Base-by-base conservation (phyloP, 1,140 invertebrate species). In the Helicoverpa zea region DNA sequence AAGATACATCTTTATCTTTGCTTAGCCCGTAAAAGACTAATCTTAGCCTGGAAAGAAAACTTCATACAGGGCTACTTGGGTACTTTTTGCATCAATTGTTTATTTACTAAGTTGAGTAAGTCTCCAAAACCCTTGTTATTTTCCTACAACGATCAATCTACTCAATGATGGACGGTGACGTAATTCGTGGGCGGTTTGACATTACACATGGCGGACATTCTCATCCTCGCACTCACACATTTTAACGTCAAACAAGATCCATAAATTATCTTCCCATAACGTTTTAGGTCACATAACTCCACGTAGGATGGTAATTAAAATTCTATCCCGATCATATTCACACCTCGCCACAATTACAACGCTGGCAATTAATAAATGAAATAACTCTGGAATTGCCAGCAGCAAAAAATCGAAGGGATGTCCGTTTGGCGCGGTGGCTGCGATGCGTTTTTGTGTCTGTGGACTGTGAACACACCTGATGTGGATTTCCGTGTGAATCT, bases 241-340 rank as follows among this genome's bases (percentile, higher is more conserved):
- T 74, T 80, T 77, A 84, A 85, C 83, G 82, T 84, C 87, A 89
- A 74, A 74, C 14, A n/a, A 68, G 12, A 74, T 56, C 9, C 56
- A 72, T 58, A 79, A 80, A 80, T 73, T 74, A 74, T 74, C 88
- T 92, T 92, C 92, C 89, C 90, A 93, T 91, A 91, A 87, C 89
- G 88, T 91, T 91, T 92, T 91, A 90, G 92, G 90, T 92, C 91
- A 92, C 56, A 82, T 88, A 86, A 84, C 90, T 77, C 81, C 82
- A 89, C 90, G 91, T 92, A 87, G 88, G 89, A 87, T 91, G 88
- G 87, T 90, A 90, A 94, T 94, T 94, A 93, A 88, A 90, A 94
- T 94, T 91, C 91, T 90, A 82, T 88, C 89, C 89, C 91, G 86
- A 91, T 91, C 86, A 81, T 85, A 83, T 86, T 86, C 86, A 89